A percentile compares a stretch with the other conserved stretches of the same genome.
Evolutionary conservation across 2,888 invertebrate genomes (phyloP).

Genomic region (Philereme vetulata): DNA sequence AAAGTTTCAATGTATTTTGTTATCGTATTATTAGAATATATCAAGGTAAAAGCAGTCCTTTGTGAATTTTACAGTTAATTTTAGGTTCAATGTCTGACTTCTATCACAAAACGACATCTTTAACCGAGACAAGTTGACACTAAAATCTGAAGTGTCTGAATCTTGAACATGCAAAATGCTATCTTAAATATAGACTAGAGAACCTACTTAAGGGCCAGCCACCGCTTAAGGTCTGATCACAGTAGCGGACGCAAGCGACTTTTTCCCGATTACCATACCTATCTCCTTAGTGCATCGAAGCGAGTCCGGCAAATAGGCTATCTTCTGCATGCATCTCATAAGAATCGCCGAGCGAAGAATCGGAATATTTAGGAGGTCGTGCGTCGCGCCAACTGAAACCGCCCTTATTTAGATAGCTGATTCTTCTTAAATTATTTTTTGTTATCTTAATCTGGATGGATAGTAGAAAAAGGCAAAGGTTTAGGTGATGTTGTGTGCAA

Average conservation of each 20-base stretch:
- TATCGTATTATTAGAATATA: no score
- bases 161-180: slow-evolving; percentile 11
- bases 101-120: no score
- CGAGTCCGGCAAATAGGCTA: slow-evolving; percentile 68
- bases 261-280: slow-evolving; percentile 76
- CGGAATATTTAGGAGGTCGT: slow-evolving; percentile 69
- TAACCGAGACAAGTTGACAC: neutral
- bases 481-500: slow-evolving; percentile 22
- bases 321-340: slow-evolving; percentile 71
- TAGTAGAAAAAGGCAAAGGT: slow-evolving; percentile 21
- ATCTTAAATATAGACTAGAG: slow-evolving; percentile 17
- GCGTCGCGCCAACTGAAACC: slow-evolving; percentile 52
- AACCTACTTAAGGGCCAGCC: slow-evolving; percentile 28
- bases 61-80: no score
- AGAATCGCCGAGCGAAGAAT: slow-evolving; percentile 53
- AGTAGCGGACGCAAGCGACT: slow-evolving; percentile 47
- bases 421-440: slow-evolving; percentile 31
- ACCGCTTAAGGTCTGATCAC: slow-evolving; percentile 39
- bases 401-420: slow-evolving; percentile 64
- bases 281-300: slow-evolving; percentile 67
- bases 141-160: neutral
- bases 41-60: no score
- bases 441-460: slow-evolving; percentile 30
- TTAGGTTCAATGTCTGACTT: no score
- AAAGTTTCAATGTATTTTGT: no score